Conservation (phyloP, 2,888 invertebrate species). For the Drosophila nr. medialis region DNA sequence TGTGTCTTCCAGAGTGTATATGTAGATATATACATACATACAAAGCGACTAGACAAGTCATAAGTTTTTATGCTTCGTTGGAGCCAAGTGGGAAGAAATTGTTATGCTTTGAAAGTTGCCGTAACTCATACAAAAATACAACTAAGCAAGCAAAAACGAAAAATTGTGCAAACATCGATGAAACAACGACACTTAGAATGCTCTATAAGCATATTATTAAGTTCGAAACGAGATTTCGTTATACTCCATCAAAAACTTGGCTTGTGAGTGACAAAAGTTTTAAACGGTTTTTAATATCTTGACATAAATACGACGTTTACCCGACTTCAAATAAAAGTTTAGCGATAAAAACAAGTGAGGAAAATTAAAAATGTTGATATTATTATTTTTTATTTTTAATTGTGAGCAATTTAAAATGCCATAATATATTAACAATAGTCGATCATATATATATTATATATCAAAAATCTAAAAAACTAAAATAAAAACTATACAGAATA, state of each 20-base stretch:
- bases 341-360: not conserved
- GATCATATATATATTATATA: not conserved
- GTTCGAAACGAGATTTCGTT: not conserved
- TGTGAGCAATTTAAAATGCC: not conserved
- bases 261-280: not conserved
- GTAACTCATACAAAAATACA: constrained; percentile 62
- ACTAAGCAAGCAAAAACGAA: constrained; percentile 20
- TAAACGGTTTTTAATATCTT: not conserved
- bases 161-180: constrained; percentile 4
- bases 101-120: constrained; percentile 77
- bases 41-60: constrained; percentile 73
- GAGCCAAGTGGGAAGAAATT: constrained; percentile 75
- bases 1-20: constrained; percentile 4
- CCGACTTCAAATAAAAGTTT: not conserved
- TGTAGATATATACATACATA: constrained; percentile 3
- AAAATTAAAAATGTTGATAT: not conserved
- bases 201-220: constrained; percentile 14
- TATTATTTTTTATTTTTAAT: not conserved
- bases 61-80: constrained; percentile 79
- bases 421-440: not conserved
- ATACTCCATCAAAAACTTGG: not conserved
- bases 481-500: not conserved
- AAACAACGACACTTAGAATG: constrained; percentile 19
- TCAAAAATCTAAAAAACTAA: not conserved
- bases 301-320: not conserved